Conservation (phyloP, 2,113 vertebrate genomes). For the Egretta garzetta region DNA sequence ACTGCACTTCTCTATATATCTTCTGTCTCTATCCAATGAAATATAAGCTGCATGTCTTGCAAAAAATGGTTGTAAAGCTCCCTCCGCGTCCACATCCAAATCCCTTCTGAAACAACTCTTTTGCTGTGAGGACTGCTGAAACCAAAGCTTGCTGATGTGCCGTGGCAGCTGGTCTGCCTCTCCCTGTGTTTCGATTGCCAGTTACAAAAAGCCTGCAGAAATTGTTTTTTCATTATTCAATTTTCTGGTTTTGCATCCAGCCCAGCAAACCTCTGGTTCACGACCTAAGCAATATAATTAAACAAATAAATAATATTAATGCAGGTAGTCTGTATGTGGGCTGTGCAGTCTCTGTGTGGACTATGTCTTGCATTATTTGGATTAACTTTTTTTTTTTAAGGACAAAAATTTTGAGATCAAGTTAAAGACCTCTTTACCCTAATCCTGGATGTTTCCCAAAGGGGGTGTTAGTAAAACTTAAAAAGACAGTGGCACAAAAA, state of each 20-base stretch:
- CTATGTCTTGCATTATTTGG: neutral
- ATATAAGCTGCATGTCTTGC: neutral
- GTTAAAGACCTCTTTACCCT: neutral
- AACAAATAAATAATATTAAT: neutral
- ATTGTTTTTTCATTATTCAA: neutral
- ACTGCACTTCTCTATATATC: neutral
- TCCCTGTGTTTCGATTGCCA: neutral
- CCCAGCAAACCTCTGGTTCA: neutral
- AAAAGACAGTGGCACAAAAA: neutral
- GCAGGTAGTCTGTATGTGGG: neutral
- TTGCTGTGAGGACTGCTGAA: neutral
- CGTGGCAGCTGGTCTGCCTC: neutral
- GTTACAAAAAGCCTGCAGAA: neutral
- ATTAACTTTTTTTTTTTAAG: neutral
- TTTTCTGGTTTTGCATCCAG: neutral
- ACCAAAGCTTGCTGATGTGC: neutral
- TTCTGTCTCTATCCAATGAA: neutral
- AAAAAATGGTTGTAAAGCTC: neutral
- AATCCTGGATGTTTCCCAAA: neutral
- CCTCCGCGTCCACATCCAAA: neutral
- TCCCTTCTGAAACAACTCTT: neutral
- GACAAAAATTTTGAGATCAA: neutral
- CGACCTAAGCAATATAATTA: neutral
- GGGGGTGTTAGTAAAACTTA: neutral
- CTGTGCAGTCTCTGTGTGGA: neutral